Conservation (phyloP, 2,113 vertebrate genomes). For the Argyrosomus japonicus region DNA sequence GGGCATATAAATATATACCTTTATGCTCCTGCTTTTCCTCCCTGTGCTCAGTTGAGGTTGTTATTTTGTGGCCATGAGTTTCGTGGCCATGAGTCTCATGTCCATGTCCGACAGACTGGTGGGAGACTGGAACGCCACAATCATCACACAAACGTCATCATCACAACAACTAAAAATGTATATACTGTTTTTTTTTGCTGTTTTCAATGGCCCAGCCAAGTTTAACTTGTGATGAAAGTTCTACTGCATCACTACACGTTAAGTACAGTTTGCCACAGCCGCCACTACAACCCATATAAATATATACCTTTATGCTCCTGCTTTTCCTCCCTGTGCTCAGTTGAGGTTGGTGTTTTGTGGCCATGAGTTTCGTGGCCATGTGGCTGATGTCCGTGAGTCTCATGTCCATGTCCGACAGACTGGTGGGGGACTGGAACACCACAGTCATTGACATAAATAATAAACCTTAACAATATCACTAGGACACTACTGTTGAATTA, state of each 20-base stretch:
- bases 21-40: not conserved
- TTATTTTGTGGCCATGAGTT: no score
- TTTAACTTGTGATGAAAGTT: no score
- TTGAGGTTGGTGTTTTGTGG: not conserved
- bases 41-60: no score
- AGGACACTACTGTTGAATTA: no score
- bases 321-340: not conserved
- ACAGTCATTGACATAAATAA: not conserved
- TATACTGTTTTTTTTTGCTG: no score
- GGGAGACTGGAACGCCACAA: no score
- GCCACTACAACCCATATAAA: not conserved
- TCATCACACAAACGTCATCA: no score
- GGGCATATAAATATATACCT: not conserved
- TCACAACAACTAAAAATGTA: no score
- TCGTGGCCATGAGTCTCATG: no score
- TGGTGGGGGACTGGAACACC: not conserved
- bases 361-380: not conserved
- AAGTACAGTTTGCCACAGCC: not conserved
- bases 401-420: not conserved
- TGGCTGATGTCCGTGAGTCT: not conserved
- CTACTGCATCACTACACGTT: no score
- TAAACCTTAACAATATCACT: not conserved
- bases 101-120: no score
- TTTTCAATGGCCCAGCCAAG: no score
- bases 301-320: conserved; percentile 18